Evolutionary conservation across 2,113 vertebrate genomes (phyloP).

Genomic region (Phaethornis superciliosus): DNA sequence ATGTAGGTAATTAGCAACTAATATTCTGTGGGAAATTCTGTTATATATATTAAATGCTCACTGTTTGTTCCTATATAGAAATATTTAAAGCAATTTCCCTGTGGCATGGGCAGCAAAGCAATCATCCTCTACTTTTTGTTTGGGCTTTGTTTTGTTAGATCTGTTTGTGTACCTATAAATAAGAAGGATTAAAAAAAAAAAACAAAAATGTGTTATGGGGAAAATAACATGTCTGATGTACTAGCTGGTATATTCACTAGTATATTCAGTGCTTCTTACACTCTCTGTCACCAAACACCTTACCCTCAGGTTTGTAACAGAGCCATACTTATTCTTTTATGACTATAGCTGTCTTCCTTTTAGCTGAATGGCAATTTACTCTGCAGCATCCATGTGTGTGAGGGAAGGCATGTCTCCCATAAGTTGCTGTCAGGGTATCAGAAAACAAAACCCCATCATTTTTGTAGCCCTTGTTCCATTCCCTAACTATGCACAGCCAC

Average conservation of each 20-base stretch:
- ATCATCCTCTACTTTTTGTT: constrained; percentile 70
- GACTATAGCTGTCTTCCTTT: constrained; percentile 44
- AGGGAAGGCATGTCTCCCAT: neutral
- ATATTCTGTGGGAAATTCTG: neutral
- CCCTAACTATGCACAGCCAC: constrained; percentile 69
- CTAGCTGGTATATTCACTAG: constrained; percentile 2
- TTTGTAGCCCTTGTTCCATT: constrained; percentile 79
- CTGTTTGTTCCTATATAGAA: constrained; percentile 27
- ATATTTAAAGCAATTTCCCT: neutral
- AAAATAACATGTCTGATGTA: constrained; percentile 40
- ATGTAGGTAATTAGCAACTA: neutral
- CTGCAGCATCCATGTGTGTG: neutral
- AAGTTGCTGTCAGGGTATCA: constrained; percentile 76
- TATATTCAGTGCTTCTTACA: constrained; percentile 70
- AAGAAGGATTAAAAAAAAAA: constrained; percentile 40
- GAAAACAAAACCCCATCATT: constrained; percentile 78
- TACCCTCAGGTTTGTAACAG: constrained; percentile 84
- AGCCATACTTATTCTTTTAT: constrained; percentile 78
- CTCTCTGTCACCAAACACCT: constrained; percentile 70
- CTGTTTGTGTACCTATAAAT: constrained; percentile 7
- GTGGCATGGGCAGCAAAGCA: neutral
- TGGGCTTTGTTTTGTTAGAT: constrained; percentile 44
- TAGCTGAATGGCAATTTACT: constrained; percentile 29
- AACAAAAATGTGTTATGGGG: constrained; percentile 14
- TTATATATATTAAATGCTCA: constrained; percentile 39